Base-by-base conservation (phyloP, 2,113 vertebrate genomes). In the Embiotoca jacksoni region DNA sequence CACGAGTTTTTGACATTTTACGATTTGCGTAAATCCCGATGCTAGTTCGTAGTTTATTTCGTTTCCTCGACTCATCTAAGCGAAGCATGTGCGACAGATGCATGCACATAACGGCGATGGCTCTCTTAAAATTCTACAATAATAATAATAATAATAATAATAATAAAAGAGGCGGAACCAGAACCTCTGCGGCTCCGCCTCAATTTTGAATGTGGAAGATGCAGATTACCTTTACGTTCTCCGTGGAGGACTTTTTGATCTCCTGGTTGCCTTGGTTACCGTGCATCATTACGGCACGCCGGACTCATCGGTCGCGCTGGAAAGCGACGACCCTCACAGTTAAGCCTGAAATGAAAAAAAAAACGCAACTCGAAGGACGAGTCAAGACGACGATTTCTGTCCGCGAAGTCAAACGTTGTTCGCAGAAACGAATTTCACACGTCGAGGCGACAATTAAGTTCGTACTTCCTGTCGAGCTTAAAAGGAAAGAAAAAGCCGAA, bases 161-260 rank as follows among this genome's bases (percentile, higher is more conserved):
- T 83, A 54, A 76, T 46, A 30, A 16, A 58, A n/a, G 35, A 78
- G 53, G 61, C 5, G 4, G 55, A 39, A 59, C 57, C 23, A 35
- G 6, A 35, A 65, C 59, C 44, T 74, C 79, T 16, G 59, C 6
- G 35, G 70, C 69, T 80, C 50, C 55, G 9, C 36, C 30, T 50
- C 57, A 75, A 23, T 23, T 63, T 66, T 83, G 87, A 93, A 92
- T 91, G 91, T 92, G 76, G 23, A 86, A 78, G 82, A 90, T 86
- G 91, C 91, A 92, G 88, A 89, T 86, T 73, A 92, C 91, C 90
- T 92, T 93, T 92, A 92, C 30, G 53, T 88, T 86, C 91, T 88
- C 89, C 7, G 3, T n/a, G 67, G 86, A 90, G 82, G 82, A 84
- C 87, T 79, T 85, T 79, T 55, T 0, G 32, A 85, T 83, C 80